Conservation (phyloP, 2,888 invertebrate genomes). For the Dastarcus helophoroides region DNA sequence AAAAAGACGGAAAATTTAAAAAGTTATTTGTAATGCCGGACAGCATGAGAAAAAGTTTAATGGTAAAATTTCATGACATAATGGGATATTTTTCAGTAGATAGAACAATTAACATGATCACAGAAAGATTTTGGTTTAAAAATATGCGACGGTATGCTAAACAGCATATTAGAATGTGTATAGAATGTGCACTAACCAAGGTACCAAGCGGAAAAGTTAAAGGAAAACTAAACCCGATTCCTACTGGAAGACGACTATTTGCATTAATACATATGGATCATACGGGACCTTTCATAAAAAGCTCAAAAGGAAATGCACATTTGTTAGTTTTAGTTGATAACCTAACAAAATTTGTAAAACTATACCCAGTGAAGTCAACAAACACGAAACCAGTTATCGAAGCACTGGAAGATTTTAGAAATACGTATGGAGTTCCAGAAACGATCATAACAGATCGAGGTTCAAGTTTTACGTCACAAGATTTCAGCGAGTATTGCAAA, state of each 20-base stretch:
- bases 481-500: too few species aligned
- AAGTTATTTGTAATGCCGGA: slow-evolving; percentile 14
- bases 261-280: slow-evolving; percentile 15
- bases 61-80: slow-evolving; percentile 12
- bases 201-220: slow-evolving; percentile 11
- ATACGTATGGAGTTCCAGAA: too few species aligned
- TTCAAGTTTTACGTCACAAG: too few species aligned
- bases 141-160: slow-evolving; percentile 14
- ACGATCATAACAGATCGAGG: too few species aligned
- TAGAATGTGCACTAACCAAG: slow-evolving; percentile 18
- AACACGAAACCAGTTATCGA: too few species aligned
- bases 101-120: slow-evolving; percentile 10
- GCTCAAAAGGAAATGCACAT: slow-evolving; percentile 10
- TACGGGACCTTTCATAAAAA: slow-evolving; percentile 15
- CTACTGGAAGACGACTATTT: slow-evolving; percentile 13
- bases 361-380: too few species aligned
- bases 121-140: slow-evolving; percentile 8
- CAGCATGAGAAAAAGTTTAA: slow-evolving; percentile 13
- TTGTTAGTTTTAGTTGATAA: slow-evolving; percentile 14
- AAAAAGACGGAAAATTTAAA: slow-evolving; percentile 8
- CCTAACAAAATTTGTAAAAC: slow-evolving; percentile 13
- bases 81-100: slow-evolving; percentile 15
- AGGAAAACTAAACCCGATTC: slow-evolving; percentile 14
- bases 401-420: too few species aligned
- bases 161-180: slow-evolving; percentile 15